A percentile compares a stretch with the other conserved stretches of the same genome.
phyloP scores from a whole-genome alignment of 1,140 invertebrate species.

The Penaeus vannamei region DNA sequence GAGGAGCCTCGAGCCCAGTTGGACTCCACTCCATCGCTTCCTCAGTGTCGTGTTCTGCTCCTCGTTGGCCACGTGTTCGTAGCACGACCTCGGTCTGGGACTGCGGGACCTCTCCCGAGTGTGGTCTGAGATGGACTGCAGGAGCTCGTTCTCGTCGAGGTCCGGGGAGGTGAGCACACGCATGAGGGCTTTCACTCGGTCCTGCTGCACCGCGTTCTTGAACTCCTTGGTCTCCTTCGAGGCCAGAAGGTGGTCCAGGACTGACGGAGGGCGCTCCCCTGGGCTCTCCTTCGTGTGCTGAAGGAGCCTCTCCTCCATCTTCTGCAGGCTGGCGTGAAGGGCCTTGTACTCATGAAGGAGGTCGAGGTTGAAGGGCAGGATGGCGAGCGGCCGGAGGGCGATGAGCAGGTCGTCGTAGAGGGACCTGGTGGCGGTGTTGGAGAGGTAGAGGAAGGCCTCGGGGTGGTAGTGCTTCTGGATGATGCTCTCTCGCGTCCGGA shows the following conservation, averaged over 20 bases:
- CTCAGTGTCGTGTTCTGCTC: slow-evolving; percentile 79
- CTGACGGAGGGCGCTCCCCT: slow-evolving; percentile 71
- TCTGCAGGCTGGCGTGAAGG: slow-evolving; percentile 82
- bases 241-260: slow-evolving; percentile 75
- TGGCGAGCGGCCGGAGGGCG: slow-evolving; percentile 82
- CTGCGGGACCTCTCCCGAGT: slow-evolving; percentile 72
- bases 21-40: slow-evolving; percentile 82
- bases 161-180: slow-evolving; percentile 64
- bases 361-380: slow-evolving; percentile 85
- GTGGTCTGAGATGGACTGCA: slow-evolving; percentile 56
- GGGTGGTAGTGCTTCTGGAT: slow-evolving; percentile 85
- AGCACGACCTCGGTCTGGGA: slow-evolving; percentile 79
- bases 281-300: slow-evolving; percentile 73
- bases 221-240: slow-evolving; percentile 73
- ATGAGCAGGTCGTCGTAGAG: slow-evolving; percentile 82
- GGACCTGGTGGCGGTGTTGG: slow-evolving; percentile 75
- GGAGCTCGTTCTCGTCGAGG: slow-evolving; percentile 61
- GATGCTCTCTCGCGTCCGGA: slow-evolving; percentile 85
- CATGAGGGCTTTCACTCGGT: slow-evolving; percentile 66
- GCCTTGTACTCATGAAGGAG: slow-evolving; percentile 85
- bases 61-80: slow-evolving; percentile 79
- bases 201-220: slow-evolving; percentile 68
- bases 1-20: slow-evolving; percentile 80
- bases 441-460: slow-evolving; percentile 81
- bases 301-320: slow-evolving; percentile 72